A percentile compares a stretch with the other conserved stretches of the same genome.
Evolutionary conservation across 2,797 vertebrate species (phyloP).

Genomic region (Phrynocephalus vlangalii): DNA sequence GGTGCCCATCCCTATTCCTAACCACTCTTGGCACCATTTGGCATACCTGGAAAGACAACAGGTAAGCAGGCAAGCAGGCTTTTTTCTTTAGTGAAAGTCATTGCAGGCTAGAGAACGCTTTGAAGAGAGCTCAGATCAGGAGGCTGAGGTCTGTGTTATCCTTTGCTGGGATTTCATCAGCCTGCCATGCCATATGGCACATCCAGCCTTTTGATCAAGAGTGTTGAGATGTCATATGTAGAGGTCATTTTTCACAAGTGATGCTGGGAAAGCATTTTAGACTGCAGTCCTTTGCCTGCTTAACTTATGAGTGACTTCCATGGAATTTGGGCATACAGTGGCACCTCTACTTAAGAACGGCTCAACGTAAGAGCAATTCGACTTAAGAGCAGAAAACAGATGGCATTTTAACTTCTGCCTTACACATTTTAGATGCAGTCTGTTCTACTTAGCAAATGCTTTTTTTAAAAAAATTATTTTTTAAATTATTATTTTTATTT

Average conservation of each 20-base stretch:
- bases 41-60: not conserved
- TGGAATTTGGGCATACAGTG: too few relatives aligned
- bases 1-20: too few relatives aligned
- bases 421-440: too few relatives aligned
- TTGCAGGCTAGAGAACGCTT: not conserved
- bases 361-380: too few relatives aligned
- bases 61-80: not conserved
- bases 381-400: too few relatives aligned
- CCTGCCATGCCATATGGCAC: not conserved
- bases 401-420: too few relatives aligned
- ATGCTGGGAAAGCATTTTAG: not conserved
- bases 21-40: not conserved
- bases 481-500: too few relatives aligned
- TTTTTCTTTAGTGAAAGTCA: not conserved
- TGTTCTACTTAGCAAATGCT: too few relatives aligned
- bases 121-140: not conserved
- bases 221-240: not conserved
- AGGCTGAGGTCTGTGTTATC: fast-evolving
- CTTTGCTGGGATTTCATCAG: fast-evolving
- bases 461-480: too few relatives aligned
- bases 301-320: not conserved
- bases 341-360: too few relatives aligned
- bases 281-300: not conserved
- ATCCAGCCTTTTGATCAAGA: not conserved
- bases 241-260: not conserved